Percentiles rank a stretch among this genome's conserved stretches.
phyloP scores from a whole-genome alignment of 2,797 vertebrate genomes.

The Petrocephalus schoutedeni region DNA sequence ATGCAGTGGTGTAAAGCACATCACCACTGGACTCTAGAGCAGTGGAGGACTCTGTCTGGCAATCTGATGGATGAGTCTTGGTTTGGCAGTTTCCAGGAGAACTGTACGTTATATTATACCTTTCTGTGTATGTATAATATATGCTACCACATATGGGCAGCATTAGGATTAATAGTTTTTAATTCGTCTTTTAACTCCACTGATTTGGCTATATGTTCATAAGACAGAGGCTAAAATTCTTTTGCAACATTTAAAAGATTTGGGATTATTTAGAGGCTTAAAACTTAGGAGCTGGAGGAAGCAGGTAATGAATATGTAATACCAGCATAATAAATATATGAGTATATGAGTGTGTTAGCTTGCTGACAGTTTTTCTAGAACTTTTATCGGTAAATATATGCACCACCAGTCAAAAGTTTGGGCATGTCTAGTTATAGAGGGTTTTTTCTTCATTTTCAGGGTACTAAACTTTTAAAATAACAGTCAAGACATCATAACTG shows the following conservation, averaged over 20 bases:
- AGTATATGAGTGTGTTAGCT: not conserved
- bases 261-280: not conserved
- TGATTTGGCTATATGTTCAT: not conserved
- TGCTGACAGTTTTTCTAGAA: not conserved
- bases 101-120: not conserved
- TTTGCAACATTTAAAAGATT: not conserved
- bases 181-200: not conserved
- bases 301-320: not conserved
- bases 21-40: too few relatives aligned
- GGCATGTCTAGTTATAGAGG: not conserved
- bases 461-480: not conserved
- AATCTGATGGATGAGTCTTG: too few relatives aligned
- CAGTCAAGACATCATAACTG: not conserved
- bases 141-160: not conserved
- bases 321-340: not conserved
- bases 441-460: not conserved
- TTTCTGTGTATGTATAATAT: not conserved
- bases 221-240: not conserved
- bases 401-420: not conserved
- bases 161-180: not conserved
- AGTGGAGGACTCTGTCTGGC: too few relatives aligned
- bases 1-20: too few relatives aligned
- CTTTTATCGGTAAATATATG: not conserved
- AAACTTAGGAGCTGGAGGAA: not conserved
- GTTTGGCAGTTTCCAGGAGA: too few relatives aligned